Evolutionary conservation across 2,113 vertebrate genomes (phyloP).

Genomic region (Sinocyclocheilus anophthalmus): DNA sequence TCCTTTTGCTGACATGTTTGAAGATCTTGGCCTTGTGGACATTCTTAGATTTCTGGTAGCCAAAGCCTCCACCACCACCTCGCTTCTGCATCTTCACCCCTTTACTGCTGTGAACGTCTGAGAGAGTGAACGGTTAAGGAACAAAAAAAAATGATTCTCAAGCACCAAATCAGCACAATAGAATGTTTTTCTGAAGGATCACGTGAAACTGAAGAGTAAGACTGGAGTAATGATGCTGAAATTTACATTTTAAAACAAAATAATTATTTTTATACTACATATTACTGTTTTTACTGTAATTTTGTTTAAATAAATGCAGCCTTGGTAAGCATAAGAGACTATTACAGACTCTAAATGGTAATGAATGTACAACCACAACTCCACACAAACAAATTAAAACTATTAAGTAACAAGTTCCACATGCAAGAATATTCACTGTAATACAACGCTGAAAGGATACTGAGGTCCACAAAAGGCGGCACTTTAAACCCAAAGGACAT

Average conservation of each 20-base stretch:
- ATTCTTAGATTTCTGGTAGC: constrained; percentile 88
- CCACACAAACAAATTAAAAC: neutral
- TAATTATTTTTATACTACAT: no score
- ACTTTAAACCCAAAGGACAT: constrained; percentile 95
- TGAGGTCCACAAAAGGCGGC: constrained; percentile 94
- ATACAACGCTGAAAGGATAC: constrained; percentile 86
- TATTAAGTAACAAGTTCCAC: neutral
- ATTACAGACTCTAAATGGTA: neutral
- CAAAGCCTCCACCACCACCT: constrained; percentile 90
- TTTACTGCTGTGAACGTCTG: constrained; percentile 88
- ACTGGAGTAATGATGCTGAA: no score
- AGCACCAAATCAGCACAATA: no score
- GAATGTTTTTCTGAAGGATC: no score
- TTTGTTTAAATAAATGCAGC: neutral
- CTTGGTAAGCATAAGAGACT: neutral
- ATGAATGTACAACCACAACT: neutral
- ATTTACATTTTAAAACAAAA: no score
- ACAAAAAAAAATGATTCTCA: neutral
- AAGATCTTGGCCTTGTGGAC: constrained; percentile 90
- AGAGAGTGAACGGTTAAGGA: constrained; percentile 69
- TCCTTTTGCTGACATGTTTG: constrained; percentile 88
- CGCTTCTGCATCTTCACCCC: constrained; percentile 86
- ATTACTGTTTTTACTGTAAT: no score
- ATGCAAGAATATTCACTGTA: neutral
- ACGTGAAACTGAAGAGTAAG: no score